These are phyloP conservation scores for Hedya salicella DNA, from an alignment of 2,888 invertebrate species.

Conservation along the genomic window DNA sequence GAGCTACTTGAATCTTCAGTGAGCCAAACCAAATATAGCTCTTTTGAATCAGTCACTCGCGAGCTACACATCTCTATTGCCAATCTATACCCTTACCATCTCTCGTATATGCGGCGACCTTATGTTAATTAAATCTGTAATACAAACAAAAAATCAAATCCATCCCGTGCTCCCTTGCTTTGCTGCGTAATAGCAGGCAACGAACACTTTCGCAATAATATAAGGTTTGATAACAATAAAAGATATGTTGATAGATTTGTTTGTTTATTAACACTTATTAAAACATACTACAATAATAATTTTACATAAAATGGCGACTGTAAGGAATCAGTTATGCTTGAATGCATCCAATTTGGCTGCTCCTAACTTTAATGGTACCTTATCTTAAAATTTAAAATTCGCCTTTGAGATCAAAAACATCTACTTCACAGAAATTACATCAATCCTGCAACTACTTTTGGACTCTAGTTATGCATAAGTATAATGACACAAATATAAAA, in stretches of 20 bases:
- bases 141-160: too few species aligned
- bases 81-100: too few species aligned
- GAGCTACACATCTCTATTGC: too few species aligned
- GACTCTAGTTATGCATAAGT: slow-evolving; percentile 44
- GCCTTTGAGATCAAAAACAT: slow-evolving; percentile 50
- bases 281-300: slow-evolving; percentile 75
- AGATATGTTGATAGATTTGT: slow-evolving; percentile 28
- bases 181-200: not conserved
- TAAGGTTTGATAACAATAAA: not conserved
- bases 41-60: too few species aligned
- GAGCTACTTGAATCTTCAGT: too few species aligned
- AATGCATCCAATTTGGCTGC: slow-evolving; percentile 61
- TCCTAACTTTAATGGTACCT: slow-evolving; percentile 52
- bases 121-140: too few species aligned
- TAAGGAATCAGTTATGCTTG: slow-evolving; percentile 49
- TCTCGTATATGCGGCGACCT: too few species aligned
- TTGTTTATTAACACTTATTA: slow-evolving; percentile 80
- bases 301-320: slow-evolving; percentile 75
- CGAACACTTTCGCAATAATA: not conserved
- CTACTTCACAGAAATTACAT: slow-evolving; percentile 47
- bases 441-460: slow-evolving; percentile 47
- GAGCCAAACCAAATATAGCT: too few species aligned
- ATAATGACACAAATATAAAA: slow-evolving; percentile 69
- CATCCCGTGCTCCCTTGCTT: too few species aligned
- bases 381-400: slow-evolving; percentile 46